Percentiles rank a stretch among this genome's conserved stretches.
Conservation (phyloP, 2,113 vertebrate species). For the Leucoraja erinaceus region DNA sequence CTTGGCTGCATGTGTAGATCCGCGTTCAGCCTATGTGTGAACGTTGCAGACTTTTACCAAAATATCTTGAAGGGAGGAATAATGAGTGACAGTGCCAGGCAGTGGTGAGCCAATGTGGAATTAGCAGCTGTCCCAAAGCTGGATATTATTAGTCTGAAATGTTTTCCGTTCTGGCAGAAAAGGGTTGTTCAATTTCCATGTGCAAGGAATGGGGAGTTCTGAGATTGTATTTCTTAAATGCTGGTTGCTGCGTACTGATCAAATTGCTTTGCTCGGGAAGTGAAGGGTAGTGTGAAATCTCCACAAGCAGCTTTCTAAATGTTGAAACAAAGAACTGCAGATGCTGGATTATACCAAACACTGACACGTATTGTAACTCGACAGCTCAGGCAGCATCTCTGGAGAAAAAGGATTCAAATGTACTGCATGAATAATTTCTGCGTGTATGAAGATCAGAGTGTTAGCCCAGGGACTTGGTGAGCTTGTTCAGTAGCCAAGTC, state of each 20-base stretch:
- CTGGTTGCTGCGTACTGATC: not conserved
- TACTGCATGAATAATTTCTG: not conserved
- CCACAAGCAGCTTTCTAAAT: not conserved
- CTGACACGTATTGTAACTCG: no score
- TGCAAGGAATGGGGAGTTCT: not conserved
- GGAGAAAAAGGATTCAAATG: not conserved
- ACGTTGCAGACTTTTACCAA: not conserved
- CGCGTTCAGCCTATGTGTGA: not conserved
- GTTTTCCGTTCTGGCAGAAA: constrained; percentile 22
- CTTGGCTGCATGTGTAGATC: not conserved
- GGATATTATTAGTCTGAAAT: constrained; percentile 11
- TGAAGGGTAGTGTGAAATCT: not conserved
- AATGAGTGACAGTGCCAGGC: not conserved
- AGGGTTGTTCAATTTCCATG: not conserved
- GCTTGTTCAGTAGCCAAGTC: not conserved
- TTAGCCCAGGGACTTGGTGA: not conserved
- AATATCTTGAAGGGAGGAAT: not conserved
- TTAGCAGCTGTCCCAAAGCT: not conserved
- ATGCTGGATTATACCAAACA: no score
- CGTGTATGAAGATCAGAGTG: not conserved
- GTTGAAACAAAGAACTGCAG: no score
- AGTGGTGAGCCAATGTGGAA: not conserved
- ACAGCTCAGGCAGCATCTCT: no score
- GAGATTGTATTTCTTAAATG: not conserved
- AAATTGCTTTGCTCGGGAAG: not conserved